Conservation (phyloP, 2,797 vertebrate genomes). For the Myiothlypis chrysogaster region DNA sequence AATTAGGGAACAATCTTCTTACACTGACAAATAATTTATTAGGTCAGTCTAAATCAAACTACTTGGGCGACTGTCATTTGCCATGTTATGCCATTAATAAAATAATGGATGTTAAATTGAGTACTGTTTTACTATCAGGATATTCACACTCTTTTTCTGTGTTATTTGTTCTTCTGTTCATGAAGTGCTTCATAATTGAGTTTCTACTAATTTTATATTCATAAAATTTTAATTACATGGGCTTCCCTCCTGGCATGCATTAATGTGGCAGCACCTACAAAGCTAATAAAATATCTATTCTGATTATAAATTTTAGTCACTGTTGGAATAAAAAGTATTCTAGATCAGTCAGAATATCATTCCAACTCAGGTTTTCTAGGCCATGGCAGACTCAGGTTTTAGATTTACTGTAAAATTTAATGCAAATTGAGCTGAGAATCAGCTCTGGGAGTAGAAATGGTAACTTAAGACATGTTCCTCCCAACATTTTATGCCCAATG, state of each 20-base stretch:
- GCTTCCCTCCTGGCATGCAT: background rate
- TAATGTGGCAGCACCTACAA: background rate
- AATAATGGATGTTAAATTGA: background rate
- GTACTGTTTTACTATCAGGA: background rate
- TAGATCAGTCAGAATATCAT: background rate
- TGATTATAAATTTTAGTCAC: background rate
- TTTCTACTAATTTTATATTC: background rate
- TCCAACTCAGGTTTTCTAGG: background rate
- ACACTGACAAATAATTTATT: background rate
- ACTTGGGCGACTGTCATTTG: background rate
- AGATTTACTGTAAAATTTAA: background rate
- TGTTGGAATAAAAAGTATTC: background rate
- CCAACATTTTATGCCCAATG: fast-evolving
- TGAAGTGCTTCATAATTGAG: background rate
- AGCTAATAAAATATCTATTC: background rate
- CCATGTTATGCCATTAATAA: background rate
- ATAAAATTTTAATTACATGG: background rate
- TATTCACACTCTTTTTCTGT: background rate
- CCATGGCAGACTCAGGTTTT: background rate
- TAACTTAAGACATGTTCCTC: background rate
- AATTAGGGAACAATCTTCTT: background rate
- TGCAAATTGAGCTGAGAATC: background rate
- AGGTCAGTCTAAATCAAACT: background rate
- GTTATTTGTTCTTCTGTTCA: background rate
- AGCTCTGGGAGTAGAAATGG: background rate